phyloP scores from a whole-genome alignment of 2,888 invertebrate genomes.

The Erannis defoliaria region DNA sequence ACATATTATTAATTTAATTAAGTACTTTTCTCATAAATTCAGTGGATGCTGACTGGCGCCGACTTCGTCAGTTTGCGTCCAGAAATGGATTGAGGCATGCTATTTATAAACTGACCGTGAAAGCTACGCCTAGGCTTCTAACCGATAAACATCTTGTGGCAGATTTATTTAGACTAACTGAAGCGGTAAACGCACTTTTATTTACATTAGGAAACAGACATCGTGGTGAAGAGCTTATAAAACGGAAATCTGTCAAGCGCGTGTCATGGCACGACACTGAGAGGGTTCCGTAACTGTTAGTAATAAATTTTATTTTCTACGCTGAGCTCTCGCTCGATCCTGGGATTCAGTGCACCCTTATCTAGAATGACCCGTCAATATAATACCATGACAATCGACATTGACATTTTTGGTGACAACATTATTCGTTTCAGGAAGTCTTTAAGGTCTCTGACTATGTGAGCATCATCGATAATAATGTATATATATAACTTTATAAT shows the following conservation, averaged over 20 bases:
- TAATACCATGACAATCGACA: too few species aligned
- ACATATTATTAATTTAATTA: slow-evolving; percentile 2
- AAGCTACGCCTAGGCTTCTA: slow-evolving; percentile 19
- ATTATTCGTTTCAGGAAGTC: too few species aligned
- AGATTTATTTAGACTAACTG: slow-evolving; percentile 26
- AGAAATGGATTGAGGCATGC: slow-evolving; percentile 11
- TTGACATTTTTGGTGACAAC: too few species aligned
- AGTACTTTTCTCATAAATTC: background rate
- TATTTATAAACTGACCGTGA: slow-evolving; percentile 21
- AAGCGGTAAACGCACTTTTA: slow-evolving; percentile 14
- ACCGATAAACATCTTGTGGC: slow-evolving; percentile 27
- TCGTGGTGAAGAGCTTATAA: background rate
- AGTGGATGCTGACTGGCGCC: slow-evolving; percentile 17
- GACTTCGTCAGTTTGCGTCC: slow-evolving; percentile 14
- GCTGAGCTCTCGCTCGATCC: too few species aligned
- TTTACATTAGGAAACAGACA: slow-evolving; percentile 12
- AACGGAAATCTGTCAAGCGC: background rate
- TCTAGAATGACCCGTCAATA: too few species aligned
- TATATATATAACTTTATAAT: too few species aligned
- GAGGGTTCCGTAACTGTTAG: too few species aligned
- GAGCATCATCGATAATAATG: too few species aligned
- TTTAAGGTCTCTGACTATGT: too few species aligned
- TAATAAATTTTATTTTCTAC: too few species aligned
- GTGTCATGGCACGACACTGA: too few species aligned
- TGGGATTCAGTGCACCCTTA: too few species aligned